Evolutionary conservation across 2,888 invertebrate species (phyloP).

Genomic region (Itoplectis maculator): DNA sequence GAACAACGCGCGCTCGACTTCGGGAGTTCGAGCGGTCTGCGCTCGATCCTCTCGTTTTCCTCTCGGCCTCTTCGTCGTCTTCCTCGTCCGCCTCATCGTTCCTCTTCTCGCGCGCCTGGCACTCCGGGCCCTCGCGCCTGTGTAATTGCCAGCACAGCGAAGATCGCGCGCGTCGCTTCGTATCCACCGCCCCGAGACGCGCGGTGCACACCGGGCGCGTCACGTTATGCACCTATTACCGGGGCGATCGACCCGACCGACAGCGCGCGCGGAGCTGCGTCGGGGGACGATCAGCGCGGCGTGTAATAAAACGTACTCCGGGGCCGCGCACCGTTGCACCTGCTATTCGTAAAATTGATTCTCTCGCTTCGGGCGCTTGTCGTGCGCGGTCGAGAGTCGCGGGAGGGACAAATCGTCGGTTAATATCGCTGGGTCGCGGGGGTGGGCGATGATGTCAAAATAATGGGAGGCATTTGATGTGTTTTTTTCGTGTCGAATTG

Average conservation of each 20-base stretch:
- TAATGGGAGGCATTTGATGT: no score
- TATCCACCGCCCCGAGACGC: neutral
- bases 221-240: slow-evolving; percentile 39
- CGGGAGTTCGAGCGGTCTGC: slow-evolving; percentile 51
- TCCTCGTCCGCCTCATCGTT: slow-evolving; percentile 26
- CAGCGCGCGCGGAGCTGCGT: slow-evolving; percentile 32
- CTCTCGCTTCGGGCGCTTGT: neutral
- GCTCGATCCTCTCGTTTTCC: slow-evolving; percentile 31
- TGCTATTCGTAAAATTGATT: slow-evolving; percentile 30
- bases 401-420: neutral
- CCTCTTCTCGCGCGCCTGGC: neutral
- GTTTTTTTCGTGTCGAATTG: no score
- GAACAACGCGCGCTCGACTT: slow-evolving; percentile 46
- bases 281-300: neutral
- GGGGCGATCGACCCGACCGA: slow-evolving; percentile 24
- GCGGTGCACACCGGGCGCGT: slow-evolving; percentile 13
- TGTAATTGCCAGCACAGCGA: slow-evolving; percentile 56
- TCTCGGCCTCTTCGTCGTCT: slow-evolving; percentile 8
- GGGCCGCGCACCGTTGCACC: neutral
- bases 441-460: no score
- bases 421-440: neutral
- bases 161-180: slow-evolving; percentile 25
- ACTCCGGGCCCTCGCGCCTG: slow-evolving; percentile 22
- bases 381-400: neutral
- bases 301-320: slow-evolving; percentile 14